These are phyloP conservation scores for Protobothrops mucrosquamatus DNA, from an alignment of 2,113 vertebrate genomes.

Conservation along the genomic window DNA sequence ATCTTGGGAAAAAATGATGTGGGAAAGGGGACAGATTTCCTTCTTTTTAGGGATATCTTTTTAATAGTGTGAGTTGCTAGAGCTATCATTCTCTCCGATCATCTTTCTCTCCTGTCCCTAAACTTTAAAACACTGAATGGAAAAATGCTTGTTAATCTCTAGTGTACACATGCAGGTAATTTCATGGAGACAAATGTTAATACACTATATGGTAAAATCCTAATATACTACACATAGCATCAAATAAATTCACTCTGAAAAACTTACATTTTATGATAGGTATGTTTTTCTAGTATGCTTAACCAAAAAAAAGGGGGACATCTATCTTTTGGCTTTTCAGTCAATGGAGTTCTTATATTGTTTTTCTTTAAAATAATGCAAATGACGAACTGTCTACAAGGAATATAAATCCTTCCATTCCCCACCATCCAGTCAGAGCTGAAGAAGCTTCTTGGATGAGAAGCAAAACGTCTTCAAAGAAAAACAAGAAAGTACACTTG, in stretches of 20 bases:
- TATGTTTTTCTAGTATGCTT: not conserved
- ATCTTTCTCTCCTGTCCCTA: not conserved
- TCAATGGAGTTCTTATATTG: not conserved
- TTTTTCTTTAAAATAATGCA: not conserved
- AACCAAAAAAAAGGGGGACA: not conserved
- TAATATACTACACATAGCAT: not conserved
- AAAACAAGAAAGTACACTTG: too few species aligned
- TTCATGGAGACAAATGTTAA: not conserved
- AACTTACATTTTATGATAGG: not conserved
- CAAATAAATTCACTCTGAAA: not conserved
- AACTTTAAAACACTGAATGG: not conserved
- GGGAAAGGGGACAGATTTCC: not conserved
- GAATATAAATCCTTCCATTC: too few species aligned
- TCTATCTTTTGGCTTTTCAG: not conserved
- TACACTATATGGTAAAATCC: not conserved
- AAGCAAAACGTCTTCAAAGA: too few species aligned
- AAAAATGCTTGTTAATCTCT: not conserved
- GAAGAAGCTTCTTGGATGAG: too few species aligned
- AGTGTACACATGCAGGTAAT: not conserved
- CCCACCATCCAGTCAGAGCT: too few species aligned
- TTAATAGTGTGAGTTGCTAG: not conserved
- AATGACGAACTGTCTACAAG: too few species aligned
- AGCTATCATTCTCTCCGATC: not conserved
- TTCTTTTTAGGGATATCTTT: not conserved
- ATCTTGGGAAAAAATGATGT: not conserved